Percentiles rank a stretch among this genome's conserved stretches.
Conservation (phyloP, 2,888 invertebrate species). For the Arge pagana region DNA sequence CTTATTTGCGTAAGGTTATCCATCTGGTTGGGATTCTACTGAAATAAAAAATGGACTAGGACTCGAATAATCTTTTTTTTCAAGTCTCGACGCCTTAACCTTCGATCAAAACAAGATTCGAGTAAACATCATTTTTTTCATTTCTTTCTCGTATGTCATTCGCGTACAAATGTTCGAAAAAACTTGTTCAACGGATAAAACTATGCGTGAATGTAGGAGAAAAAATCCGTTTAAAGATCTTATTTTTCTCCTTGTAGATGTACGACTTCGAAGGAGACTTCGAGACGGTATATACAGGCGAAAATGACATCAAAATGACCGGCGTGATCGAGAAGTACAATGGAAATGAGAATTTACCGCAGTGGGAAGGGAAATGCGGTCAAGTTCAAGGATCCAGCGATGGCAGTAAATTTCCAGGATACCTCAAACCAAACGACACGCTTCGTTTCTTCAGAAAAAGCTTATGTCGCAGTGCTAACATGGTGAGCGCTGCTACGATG, state of each 20-base stretch:
- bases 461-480: constrained; percentile 78
- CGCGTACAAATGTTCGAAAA: too few relatives aligned
- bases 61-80: too few relatives aligned
- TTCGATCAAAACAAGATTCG: too few relatives aligned
- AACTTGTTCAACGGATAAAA: too few relatives aligned
- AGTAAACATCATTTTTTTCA: too few relatives aligned
- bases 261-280: constrained; percentile 81
- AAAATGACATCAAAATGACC: constrained; percentile 63
- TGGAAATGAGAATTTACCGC: constrained; percentile 72
- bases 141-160: too few relatives aligned
- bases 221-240: too few relatives aligned
- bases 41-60: too few relatives aligned
- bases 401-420: constrained; percentile 82
- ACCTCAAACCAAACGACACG: constrained; percentile 69
- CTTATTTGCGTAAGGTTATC: too few relatives aligned
- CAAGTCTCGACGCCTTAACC: too few relatives aligned
- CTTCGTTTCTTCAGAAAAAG: constrained; percentile 82
- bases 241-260: constrained; percentile 66
- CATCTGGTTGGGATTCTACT: too few relatives aligned
- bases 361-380: constrained; percentile 82
- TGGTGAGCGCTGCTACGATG: constrained; percentile 73
- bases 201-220: too few relatives aligned
- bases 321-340: constrained; percentile 80
- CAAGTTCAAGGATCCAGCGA: constrained; percentile 79
- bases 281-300: constrained; percentile 79